Base-by-base conservation (phyloP, 2,888 invertebrate species). In the Alloplasta piceator region DNA sequence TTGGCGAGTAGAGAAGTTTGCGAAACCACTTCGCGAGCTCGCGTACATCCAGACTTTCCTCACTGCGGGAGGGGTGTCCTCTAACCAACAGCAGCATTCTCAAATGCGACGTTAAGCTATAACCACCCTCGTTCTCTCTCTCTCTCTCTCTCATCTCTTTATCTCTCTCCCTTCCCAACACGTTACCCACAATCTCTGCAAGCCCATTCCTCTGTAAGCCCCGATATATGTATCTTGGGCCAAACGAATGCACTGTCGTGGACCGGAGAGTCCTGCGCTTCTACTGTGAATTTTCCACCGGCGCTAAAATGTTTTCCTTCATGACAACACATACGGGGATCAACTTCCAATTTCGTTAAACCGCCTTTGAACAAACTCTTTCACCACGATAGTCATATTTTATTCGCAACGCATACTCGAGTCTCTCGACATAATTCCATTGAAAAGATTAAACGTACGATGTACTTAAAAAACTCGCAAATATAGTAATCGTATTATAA, bases 1-100 rank as follows among this genome's bases (percentile, higher is more conserved):
- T 80, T 75, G 67, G 60, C 56, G 61, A 68, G 61, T 7, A 6
- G 71, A 55, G 61, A 80, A 80, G 80, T 80, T 80, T 80, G 71
- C 71, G 41, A 66, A 75, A 75, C 75, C 71, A 75, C 80, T 80
- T 80, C 70, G 60, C 63, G 50, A 50, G 12, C 52, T 48, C 71
- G 38, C 41, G n/a, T 60, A 55, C 16, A 58, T 58, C 58, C 46
- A 70, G 46, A 64, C 7, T 14, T 55, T 46, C 9, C 56, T 10
- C 7, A 12, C 16, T 41, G 14, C 52, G 41, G 26, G 56, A 39
- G 39, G 43, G 4, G 7, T 43, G 43, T 6, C 10, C 72, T 39
- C 38, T 52, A 60, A 55, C 60, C 71, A 72, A 61, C 12, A 14
- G 52, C 26, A 72, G 48, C 61, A 39, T 72, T 72, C 63, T 41